A percentile compares a stretch with the other conserved stretches of the same genome.
Evolutionary conservation across 2,113 vertebrate genomes (phyloP).

Genomic region (Rhabdomys dilectus): DNA sequence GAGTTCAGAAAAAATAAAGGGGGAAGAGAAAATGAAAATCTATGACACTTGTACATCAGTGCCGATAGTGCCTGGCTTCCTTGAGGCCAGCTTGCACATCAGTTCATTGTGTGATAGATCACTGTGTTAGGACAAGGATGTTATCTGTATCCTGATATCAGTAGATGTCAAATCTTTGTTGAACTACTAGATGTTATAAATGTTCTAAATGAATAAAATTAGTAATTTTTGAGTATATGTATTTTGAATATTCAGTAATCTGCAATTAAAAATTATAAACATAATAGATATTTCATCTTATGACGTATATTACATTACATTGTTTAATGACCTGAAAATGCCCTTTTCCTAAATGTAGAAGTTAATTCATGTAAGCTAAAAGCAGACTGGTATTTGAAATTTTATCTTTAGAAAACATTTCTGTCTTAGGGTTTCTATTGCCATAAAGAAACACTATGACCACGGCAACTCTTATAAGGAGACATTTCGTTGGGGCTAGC

Average conservation of each 20-base stretch:
- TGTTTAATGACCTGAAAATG: not conserved
- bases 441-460: not conserved
- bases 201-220: not conserved
- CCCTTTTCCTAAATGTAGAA: not conserved
- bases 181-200: constrained; percentile 18
- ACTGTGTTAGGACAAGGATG: not conserved
- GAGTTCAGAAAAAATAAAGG: not conserved
- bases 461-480: not conserved
- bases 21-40: not conserved
- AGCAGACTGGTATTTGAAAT: too few relatives aligned
- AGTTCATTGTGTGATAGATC: not conserved
- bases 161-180: constrained; percentile 5
- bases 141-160: constrained; percentile 6
- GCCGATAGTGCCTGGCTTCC: not conserved
- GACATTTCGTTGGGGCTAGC: not conserved
- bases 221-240: constrained; percentile 31
- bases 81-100: not conserved
- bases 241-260: constrained; percentile 40
- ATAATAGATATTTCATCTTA: constrained; percentile 14
- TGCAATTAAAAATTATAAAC: constrained; percentile 52
- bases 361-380: constrained; percentile 8
- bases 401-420: not conserved
- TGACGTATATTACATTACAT: not conserved
- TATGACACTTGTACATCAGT: not conserved
- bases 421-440: not conserved